Percentiles rank a stretch among this genome's conserved stretches.
phyloP scores from a whole-genome alignment of 2,888 invertebrate species.

The Rotaria socialis region DNA sequence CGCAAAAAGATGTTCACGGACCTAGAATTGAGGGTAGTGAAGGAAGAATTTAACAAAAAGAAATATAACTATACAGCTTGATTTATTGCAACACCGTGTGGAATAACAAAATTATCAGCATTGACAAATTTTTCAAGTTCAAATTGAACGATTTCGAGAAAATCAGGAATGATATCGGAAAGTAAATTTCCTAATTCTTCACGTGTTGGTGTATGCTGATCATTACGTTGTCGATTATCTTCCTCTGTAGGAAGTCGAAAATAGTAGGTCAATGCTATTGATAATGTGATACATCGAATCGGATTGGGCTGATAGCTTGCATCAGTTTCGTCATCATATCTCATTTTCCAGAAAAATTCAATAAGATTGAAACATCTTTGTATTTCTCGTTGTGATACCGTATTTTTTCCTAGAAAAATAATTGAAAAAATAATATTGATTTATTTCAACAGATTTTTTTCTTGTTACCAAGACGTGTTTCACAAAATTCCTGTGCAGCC shows the following conservation, averaged over 20 bases:
- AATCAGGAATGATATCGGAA: background rate
- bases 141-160: background rate
- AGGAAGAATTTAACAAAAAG: too few relatives aligned
- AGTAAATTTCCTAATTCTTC: background rate
- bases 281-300: background rate
- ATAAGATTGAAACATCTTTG: background rate
- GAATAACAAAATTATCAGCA: background rate
- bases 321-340: background rate
- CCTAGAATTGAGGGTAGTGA: background rate
- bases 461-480: background rate
- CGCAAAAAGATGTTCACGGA: conserved; percentile 13
- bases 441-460: too few relatives aligned
- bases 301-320: too few relatives aligned
- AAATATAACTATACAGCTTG: background rate
- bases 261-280: background rate
- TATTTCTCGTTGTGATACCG: background rate
- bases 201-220: background rate
- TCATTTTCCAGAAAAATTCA: background rate
- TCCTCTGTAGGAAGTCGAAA: background rate
- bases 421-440: too few relatives aligned
- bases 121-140: background rate
- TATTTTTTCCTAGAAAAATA: background rate
- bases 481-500: background rate
- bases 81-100: background rate
- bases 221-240: background rate